Evolutionary conservation across 1,140 invertebrate species (phyloP).

Genomic region (Saccostrea glomerata): DNA sequence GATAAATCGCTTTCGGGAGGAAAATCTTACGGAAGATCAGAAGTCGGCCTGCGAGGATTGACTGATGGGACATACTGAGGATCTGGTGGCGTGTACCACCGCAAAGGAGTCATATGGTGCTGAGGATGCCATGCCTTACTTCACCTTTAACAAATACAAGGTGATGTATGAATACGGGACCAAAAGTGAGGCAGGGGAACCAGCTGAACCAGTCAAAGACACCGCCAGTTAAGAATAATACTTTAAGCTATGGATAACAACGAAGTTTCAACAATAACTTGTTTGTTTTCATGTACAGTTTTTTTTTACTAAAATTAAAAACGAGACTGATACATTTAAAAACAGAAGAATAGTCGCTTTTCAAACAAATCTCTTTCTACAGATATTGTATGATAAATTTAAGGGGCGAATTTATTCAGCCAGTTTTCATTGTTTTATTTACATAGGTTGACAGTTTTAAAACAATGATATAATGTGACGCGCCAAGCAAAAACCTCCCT

Average conservation of each 20-base stretch:
- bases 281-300: no score
- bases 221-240: neutral
- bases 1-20: constrained; percentile 85
- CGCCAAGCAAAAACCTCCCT: no score
- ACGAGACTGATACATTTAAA: no score
- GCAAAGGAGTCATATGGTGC: constrained; percentile 84
- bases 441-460: no score
- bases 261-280: neutral
- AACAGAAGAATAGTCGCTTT: no score
- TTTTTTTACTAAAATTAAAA: no score
- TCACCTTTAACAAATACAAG: constrained; percentile 85
- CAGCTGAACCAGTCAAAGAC: neutral
- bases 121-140: constrained; percentile 85
- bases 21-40: constrained; percentile 84
- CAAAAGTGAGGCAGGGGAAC: constrained; percentile 34
- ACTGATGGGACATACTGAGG: constrained; percentile 86
- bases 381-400: no score
- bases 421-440: no score
- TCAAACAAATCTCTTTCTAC: no score
- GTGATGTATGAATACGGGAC: constrained; percentile 75
- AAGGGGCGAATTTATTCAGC: no score
- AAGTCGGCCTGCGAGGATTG: constrained; percentile 85
- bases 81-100: constrained; percentile 84
- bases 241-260: neutral
- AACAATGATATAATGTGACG: no score